Conservation (phyloP, 2,113 vertebrate species). For the Zingel zingel region DNA sequence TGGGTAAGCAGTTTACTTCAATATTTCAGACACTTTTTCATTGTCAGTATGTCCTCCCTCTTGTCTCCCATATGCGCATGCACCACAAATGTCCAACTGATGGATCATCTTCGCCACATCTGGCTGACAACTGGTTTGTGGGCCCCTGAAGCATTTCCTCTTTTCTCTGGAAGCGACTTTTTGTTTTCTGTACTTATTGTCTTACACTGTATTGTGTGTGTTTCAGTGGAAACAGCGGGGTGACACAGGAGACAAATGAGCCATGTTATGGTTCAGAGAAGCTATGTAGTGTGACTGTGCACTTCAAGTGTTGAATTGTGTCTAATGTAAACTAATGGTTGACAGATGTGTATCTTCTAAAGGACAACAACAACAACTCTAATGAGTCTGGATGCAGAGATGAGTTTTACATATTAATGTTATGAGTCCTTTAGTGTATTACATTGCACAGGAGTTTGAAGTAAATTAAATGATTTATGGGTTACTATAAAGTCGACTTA, state of each 20-base stretch:
- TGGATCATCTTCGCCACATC: conserved; percentile 47
- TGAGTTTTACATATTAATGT: background rate
- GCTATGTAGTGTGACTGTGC: conserved; percentile 11
- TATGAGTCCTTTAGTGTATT: too few species aligned
- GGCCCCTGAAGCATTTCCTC: conserved; percentile 14
- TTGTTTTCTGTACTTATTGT: conserved; percentile 9
- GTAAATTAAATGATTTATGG: conserved; percentile 31
- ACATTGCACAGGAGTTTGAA: conserved; percentile 14
- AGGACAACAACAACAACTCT: conserved; percentile 12
- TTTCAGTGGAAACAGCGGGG: conserved; percentile 10
- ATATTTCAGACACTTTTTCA: background rate
- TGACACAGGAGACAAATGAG: conserved; percentile 27
- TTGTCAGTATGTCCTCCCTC: background rate
- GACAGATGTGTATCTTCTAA: conserved; percentile 1
- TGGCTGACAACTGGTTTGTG: conserved; percentile 19
- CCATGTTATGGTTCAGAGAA: conserved; percentile 25
- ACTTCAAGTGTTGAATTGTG: conserved; percentile 6
- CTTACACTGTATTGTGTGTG: background rate
- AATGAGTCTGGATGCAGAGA: conserved; percentile 11
- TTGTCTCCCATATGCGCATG: background rate
- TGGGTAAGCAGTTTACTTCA: conserved; percentile 24
- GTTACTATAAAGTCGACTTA: conserved; percentile 62
- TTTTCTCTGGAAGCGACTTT: conserved; percentile 3
- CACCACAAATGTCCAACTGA: conserved; percentile 42
- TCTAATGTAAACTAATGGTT: background rate